These are phyloP conservation scores for Periophthalmodon schlosseri DNA, from an alignment of 2,113 vertebrate species.

Conservation along the genomic window DNA sequence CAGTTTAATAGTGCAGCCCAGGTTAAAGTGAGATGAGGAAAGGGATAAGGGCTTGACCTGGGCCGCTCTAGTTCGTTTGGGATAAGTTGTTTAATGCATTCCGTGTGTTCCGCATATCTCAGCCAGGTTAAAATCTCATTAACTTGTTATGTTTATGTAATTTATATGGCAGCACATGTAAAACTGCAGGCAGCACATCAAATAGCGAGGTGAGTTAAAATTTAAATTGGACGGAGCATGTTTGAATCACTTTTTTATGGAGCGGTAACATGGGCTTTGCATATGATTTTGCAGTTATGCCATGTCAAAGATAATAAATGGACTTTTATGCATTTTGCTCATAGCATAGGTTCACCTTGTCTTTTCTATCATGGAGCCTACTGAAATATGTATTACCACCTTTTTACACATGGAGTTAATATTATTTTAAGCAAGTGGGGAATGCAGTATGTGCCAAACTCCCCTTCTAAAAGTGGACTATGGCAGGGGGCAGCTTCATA, in stretches of 20 bases:
- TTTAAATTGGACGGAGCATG: not conserved
- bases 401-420: not conserved
- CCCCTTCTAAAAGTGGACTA: not conserved
- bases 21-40: constrained; percentile 74
- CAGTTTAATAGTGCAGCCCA: constrained; percentile 67
- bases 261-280: not conserved
- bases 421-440: not conserved
- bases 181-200: constrained; percentile 1
- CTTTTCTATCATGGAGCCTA: not conserved
- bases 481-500: not conserved
- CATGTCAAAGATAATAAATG: constrained; percentile 4
- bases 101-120: constrained; percentile 22
- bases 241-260: not conserved
- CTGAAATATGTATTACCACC: not conserved
- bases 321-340: constrained; percentile 1
- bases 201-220: not conserved
- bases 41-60: constrained; percentile 58
- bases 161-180: constrained; percentile 20
- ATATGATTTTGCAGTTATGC: not conserved
- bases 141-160: constrained; percentile 17
- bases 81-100: constrained; percentile 46
- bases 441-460: not conserved
- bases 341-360: constrained; percentile 8
- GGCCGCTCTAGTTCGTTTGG: constrained; percentile 22
- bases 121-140: constrained; percentile 21